Evolutionary conservation across 2,113 vertebrate genomes (phyloP).

Genomic region (Speoplatyrhinus poulsoni): DNA sequence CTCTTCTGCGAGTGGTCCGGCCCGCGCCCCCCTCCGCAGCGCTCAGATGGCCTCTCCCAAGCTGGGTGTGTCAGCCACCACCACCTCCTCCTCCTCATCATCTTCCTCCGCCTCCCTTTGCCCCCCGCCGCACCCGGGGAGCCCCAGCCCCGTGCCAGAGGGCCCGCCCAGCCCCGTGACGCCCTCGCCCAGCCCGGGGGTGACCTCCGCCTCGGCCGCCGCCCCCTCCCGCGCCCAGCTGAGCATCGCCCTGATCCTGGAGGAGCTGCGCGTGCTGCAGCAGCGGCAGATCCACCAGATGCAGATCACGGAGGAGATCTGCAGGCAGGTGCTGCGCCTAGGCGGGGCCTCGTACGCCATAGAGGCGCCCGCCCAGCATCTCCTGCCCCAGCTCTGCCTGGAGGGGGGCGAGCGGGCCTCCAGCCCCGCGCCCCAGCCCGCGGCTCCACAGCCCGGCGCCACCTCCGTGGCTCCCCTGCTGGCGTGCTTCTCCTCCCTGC

Average conservation of each 20-base stretch:
- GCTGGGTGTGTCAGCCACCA: constrained; percentile 77
- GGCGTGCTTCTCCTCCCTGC: constrained; percentile 74
- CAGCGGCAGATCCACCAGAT: constrained; percentile 93
- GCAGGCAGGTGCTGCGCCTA: constrained; percentile 86
- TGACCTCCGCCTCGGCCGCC: constrained; percentile 70
- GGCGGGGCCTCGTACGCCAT: constrained; percentile 75
- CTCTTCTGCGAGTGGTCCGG: constrained; percentile 34
- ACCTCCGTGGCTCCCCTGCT: constrained; percentile 72
- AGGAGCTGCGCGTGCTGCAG: constrained; percentile 88
- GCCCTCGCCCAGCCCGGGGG: constrained; percentile 77
- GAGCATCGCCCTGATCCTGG: constrained; percentile 83
- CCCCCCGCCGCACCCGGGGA: constrained; percentile 71
- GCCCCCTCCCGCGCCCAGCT: constrained; percentile 71
- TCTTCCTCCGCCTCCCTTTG: constrained; percentile 73
- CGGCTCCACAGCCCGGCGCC: constrained; percentile 39
- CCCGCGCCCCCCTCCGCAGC: constrained; percentile 20
- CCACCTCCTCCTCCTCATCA: constrained; percentile 73
- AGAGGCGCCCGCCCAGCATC: constrained; percentile 70
- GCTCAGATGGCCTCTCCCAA: constrained; percentile 79
- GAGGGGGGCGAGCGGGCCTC: constrained; percentile 62
- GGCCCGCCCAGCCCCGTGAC: constrained; percentile 81
- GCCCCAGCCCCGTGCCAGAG: constrained; percentile 77
- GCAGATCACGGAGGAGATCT: constrained; percentile 94
- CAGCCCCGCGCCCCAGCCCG: constrained; percentile 42
- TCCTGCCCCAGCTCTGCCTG: constrained; percentile 71